A percentile compares a stretch with the other conserved stretches of the same genome.
phyloP scores from a whole-genome alignment of 2,113 vertebrate genomes.

The Mesitornis unicolor region DNA sequence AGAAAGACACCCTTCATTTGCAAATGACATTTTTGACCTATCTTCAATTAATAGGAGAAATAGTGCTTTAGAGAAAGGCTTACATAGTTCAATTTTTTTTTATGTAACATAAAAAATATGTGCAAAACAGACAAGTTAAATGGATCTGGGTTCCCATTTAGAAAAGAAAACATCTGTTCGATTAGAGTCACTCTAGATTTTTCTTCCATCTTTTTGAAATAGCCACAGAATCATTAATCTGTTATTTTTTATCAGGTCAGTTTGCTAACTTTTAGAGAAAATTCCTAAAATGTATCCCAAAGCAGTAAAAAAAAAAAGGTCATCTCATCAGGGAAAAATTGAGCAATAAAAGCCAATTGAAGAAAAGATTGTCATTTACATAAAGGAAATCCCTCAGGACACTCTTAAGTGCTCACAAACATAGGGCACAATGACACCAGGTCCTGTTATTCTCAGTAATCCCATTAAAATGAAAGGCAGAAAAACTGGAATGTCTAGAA shows the following conservation, averaged over 20 bases:
- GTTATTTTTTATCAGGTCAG: background rate
- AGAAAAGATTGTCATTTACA: background rate
- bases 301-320: background rate
- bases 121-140: background rate
- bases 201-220: background rate
- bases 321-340: background rate
- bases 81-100: background rate
- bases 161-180: background rate
- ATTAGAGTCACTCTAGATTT: background rate
- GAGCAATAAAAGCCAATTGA: background rate
- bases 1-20: background rate
- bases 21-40: background rate
- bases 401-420: background rate
- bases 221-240: background rate
- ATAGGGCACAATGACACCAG: background rate
- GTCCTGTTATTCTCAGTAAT: background rate
- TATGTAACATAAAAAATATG: background rate
- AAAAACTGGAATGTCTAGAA: background rate
- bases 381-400: background rate
- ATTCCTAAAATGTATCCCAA: background rate
- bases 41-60: background rate
- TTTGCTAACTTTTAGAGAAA: background rate
- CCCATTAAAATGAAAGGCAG: background rate
- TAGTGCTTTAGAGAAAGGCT: background rate
- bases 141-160: background rate